These are phyloP conservation scores for Torymus auratus DNA, from an alignment of 2,888 invertebrate genomes.

Conservation along the genomic window DNA sequence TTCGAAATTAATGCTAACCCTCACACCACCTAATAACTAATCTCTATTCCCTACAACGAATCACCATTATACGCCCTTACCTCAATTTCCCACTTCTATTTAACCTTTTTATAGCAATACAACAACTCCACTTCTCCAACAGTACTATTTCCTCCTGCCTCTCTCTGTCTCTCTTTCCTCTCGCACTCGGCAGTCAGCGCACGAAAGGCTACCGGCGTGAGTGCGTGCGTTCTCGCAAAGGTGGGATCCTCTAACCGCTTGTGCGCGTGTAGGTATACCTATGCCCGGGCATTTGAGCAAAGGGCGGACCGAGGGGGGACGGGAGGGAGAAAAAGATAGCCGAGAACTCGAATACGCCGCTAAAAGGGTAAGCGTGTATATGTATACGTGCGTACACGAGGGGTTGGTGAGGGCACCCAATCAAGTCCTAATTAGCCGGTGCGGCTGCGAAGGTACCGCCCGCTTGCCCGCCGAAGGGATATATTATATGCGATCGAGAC, in stretches of 20 bases:
- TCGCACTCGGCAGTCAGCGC: no score
- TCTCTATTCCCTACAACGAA: no score
- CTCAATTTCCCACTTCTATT: background rate
- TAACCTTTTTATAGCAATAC: background rate
- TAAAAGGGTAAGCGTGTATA: slow-evolving; percentile 39
- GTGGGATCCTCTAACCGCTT: no score
- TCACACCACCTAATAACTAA: no score
- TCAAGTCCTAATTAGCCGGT: slow-evolving; percentile 72
- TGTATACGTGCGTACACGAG: background rate
- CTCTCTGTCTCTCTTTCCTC: no score
- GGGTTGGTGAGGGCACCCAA: slow-evolving; percentile 62
- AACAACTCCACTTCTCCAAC: background rate
- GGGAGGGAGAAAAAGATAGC: slow-evolving; percentile 33
- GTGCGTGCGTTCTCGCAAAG: no score
- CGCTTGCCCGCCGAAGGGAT: slow-evolving; percentile 13
- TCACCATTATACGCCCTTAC: no score
- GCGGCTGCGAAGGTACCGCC: slow-evolving; percentile 46
- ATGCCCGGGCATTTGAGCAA: no score
- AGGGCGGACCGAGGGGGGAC: background rate
- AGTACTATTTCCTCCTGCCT: no score
- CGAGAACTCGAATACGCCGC: slow-evolving; percentile 13
- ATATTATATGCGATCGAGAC: slow-evolving; percentile 45
- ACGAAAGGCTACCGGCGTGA: no score
- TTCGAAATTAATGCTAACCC: no score
- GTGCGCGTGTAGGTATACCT: no score